Evolutionary conservation across 2,888 invertebrate species (phyloP), one percentile per base, ranked within the genome.

Genomic region (Pseudanteris insignis): DNA sequence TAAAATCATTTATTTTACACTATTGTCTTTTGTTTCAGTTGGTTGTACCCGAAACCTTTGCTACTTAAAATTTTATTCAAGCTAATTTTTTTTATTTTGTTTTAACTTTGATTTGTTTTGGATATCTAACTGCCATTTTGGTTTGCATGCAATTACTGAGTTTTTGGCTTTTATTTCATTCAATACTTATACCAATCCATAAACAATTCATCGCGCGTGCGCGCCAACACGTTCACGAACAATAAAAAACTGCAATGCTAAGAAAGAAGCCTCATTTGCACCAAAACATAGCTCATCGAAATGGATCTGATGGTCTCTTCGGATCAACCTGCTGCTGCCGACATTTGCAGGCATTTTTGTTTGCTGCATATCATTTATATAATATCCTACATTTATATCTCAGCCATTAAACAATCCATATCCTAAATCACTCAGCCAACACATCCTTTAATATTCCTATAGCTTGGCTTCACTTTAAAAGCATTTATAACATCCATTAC

Each of bases 401-500:
- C 67, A 66, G 64, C 47, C 58, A 38, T 60, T 62, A 64, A 46
- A 54, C 51, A 61, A 67, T 65, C 63, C 30, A 43, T 26, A 44
- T 9, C 65, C 71, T 68, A 57, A 55, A 64, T 73, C 75, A 73
- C 70, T 75, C 70, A 73, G 77, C 76, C 78, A 77, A 78, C 78
- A 79, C 78, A 76, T 77, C 76, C 76, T 46, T 71, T 68, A 67
- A 68, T 67, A 65, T 41, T 61, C 67, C 73, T 67, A 60, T 67
- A 71, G 75, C 75, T 77, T 76, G 70, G 74, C 76, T 77, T 73
- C 72, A 48, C 66, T 67, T 61, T 67, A 72, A 70, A 70, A 67
- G 70, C 71, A 68, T 70, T 68, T 71, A 71, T 72, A 73, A 71
- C 72, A 70, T 60, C 54, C 46, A 67, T 50, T 32, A 44, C 48